phyloP scores from a whole-genome alignment of 2,888 invertebrate species.

The Neoascia interrupta region DNA sequence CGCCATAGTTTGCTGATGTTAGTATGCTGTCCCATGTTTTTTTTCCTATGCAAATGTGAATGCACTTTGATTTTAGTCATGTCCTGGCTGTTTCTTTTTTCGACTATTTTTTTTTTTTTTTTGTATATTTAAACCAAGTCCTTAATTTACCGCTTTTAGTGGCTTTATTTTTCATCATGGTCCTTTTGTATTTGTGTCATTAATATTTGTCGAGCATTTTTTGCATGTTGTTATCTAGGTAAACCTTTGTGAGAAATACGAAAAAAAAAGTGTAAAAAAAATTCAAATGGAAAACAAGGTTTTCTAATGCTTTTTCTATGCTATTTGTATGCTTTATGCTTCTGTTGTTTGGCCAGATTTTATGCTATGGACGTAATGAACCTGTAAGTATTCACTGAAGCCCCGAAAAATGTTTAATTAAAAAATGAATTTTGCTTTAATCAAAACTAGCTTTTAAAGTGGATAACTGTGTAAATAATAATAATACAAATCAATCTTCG shows the following conservation, averaged over 20 bases:
- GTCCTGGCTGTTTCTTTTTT: background rate
- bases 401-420: no score
- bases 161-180: no score
- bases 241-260: background rate
- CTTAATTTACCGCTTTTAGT: constrained; percentile 38
- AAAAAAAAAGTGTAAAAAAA: background rate
- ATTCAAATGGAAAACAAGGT: background rate
- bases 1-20: constrained; percentile 32
- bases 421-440: no score
- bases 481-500: no score
- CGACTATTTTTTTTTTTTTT: constrained; percentile 6
- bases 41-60: constrained; percentile 44
- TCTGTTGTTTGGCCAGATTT: no score
- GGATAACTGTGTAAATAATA: no score
- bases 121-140: constrained; percentile 36
- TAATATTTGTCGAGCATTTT: constrained; percentile 1
- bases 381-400: no score
- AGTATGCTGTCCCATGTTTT: no score
- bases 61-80: constrained; percentile 43
- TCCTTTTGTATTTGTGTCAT: constrained; percentile 26
- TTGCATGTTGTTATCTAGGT: background rate
- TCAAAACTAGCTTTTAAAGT: no score
- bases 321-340: no score
- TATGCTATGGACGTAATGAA: no score
- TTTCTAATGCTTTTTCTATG: no score